Base-by-base conservation (phyloP, 2,113 vertebrate genomes). In the Boulengerochromis microlepis region DNA sequence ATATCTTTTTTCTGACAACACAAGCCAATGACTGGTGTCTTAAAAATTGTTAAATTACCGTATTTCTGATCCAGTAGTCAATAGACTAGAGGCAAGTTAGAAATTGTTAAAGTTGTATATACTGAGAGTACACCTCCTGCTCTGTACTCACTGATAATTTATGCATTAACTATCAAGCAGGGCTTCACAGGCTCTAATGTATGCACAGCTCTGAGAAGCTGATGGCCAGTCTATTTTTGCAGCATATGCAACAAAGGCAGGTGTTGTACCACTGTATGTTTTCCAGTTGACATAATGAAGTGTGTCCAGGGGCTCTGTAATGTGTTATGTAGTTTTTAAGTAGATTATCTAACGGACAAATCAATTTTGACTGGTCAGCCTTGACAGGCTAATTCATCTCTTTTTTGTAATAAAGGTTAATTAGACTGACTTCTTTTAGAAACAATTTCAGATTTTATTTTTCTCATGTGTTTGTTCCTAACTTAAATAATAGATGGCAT, bases 131-230 rank as follows among this genome's bases (percentile, higher is more conserved):
- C 52, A 57, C 50, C 16, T 35, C 6, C 35, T 59, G 50, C 19
- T 54, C 19, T 24, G n/a, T 29, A 29, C 80, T 82, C 10, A 59
- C n/a, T 38, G 3, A 59, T 82, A 29, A 82, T 45, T 82, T 82
- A 13, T 82, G 33, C 35, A 40, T 81, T 38, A 81, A 12, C 52
- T 42, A 61, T 22, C 52, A 57, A 81, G 33, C 10, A 59, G 53
- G 33, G 22, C 22, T 57, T 24, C 80, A 81, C 80, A 57, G 78
- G 53, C 35, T 45, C 52, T 56, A 29, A 45, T 59, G 40, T 61
- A 59, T 45, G 57, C 3, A 3, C 16, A n/a, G 16, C 42, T 50
- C 71, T 50, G 24, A 50, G 45, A 29, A 50, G 71, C 42, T 76
- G 71, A 76, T 12, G 24, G 24, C 1, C 24, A 12, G 26, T 19